A percentile compares a stretch with the other conserved stretches of the same genome.
These are phyloP conservation scores for Oostethus manadensis DNA, from an alignment of 2,113 vertebrate species.

Conservation along the genomic window DNA sequence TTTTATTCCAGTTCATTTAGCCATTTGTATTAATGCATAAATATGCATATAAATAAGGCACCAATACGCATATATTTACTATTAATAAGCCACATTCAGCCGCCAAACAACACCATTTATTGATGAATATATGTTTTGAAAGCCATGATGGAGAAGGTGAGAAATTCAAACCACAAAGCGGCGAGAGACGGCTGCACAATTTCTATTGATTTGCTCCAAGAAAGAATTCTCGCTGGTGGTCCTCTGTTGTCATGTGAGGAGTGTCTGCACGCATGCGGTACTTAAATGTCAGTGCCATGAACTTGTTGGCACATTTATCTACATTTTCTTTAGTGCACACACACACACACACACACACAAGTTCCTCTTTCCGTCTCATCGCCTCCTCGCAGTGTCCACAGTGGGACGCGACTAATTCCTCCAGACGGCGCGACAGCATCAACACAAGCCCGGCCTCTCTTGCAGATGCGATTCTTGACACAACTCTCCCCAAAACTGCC, in stretches of 20 bases:
- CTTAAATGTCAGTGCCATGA: slow-evolving; percentile 11
- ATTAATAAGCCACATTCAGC: too few relatives aligned
- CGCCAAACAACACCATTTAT: too few relatives aligned
- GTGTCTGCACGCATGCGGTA: slow-evolving; percentile 7
- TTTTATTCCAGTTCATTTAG: too few relatives aligned
- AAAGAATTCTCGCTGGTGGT: slow-evolving; percentile 46
- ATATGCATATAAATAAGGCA: too few relatives aligned
- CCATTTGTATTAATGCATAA: too few relatives aligned
- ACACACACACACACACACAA: slow-evolving; percentile 2
- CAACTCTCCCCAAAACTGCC: slow-evolving; percentile 18
- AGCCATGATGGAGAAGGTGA: too few relatives aligned
- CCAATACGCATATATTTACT: too few relatives aligned
- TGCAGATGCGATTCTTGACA: slow-evolving; percentile 45
- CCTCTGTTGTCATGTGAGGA: slow-evolving; percentile 22
- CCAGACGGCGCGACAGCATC: slow-evolving; percentile 42
- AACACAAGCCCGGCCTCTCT: slow-evolving; percentile 38
- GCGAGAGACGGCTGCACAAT: slow-evolving; percentile 15
- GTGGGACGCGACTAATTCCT: slow-evolving; percentile 53
- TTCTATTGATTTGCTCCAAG: slow-evolving; percentile 63
- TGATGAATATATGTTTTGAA: too few relatives aligned
- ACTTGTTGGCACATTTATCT: slow-evolving; percentile 21
- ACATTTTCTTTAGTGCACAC: background rate
- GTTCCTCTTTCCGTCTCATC: slow-evolving; percentile 14
- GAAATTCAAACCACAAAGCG: too few relatives aligned
- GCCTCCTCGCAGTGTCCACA: slow-evolving; percentile 28